A percentile compares a stretch with the other conserved stretches of the same genome.
phyloP scores from a whole-genome alignment of 1,140 invertebrate genomes.

The Aculops lycopersici region DNA sequence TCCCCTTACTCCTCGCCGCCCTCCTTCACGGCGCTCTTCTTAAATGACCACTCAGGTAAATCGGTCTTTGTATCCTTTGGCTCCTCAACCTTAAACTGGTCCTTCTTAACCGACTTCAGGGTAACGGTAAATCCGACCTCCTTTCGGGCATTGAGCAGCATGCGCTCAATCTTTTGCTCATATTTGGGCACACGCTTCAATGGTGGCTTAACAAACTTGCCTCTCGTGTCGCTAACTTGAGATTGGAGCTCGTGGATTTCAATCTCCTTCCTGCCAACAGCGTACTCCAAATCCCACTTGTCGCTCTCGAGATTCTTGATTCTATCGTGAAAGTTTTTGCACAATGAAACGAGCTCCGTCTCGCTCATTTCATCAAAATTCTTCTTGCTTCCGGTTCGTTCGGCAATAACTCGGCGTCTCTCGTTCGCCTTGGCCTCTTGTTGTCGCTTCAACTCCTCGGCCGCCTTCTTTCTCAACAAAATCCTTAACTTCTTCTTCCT shows the following conservation, averaged over 20 bases:
- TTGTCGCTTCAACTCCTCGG: conserved; percentile 5
- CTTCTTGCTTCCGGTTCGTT: conserved; percentile 4
- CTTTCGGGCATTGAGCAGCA: conserved; percentile 4
- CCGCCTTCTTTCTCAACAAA: conserved; percentile 8
- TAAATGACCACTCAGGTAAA: conserved; percentile 19
- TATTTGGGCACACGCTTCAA: conserved; percentile 5
- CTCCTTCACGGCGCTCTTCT: too few species aligned
- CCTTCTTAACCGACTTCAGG: conserved; percentile 5
- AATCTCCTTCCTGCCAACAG: too few species aligned
- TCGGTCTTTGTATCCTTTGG: conserved; percentile 7
- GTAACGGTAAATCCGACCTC: too few species aligned
- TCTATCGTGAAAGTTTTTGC: too few species aligned
- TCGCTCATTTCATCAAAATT: conserved; percentile 52
- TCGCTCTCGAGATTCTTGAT: too few species aligned
- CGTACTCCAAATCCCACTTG: too few species aligned
- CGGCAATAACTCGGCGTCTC: neutral
- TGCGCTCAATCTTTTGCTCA: conserved; percentile 3
- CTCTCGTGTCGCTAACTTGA: too few species aligned
- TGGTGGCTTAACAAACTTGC: conserved; percentile 5
- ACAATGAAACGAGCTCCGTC: too few species aligned
- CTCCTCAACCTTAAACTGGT: conserved; percentile 1
- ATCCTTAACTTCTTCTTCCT: conserved; percentile 88
- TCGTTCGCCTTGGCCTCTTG: conserved; percentile 5
- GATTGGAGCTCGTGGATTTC: too few species aligned
- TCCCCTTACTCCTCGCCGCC: too few species aligned